phyloP scores from a whole-genome alignment of 2,888 invertebrate species.

The Caprella mutica region DNA sequence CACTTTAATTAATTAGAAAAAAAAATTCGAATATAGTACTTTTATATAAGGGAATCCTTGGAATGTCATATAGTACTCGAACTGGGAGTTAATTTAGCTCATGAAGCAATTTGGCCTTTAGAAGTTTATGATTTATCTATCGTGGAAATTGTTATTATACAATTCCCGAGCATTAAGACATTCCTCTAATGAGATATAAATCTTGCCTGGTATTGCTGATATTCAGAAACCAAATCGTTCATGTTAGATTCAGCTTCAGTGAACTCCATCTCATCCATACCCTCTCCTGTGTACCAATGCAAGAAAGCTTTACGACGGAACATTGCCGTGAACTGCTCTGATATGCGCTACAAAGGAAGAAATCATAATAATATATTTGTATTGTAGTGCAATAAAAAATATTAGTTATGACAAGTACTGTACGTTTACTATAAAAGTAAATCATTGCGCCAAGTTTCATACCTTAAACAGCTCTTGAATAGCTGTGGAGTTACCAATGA shows the following conservation, averaged over 20 bases:
- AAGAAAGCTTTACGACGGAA: constrained; percentile 50
- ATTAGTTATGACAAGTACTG: too few species aligned
- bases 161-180: too few species aligned
- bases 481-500: constrained; percentile 85
- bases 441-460: constrained; percentile 47
- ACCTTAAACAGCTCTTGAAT: constrained; percentile 83
- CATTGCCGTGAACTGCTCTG: constrained; percentile 47
- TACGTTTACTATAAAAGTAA: constrained; percentile 50
- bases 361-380: background rate
- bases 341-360: constrained; percentile 46
- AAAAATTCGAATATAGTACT: too few species aligned
- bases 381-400: background rate
- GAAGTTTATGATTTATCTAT: too few species aligned
- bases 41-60: too few species aligned
- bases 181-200: too few species aligned
- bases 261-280: constrained; percentile 48
- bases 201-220: constrained; percentile 42
- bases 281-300: constrained; percentile 51
- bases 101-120: too few species aligned
- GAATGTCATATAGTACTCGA: too few species aligned
- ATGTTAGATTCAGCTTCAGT: constrained; percentile 43
- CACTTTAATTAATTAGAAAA: too few species aligned
- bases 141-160: too few species aligned
- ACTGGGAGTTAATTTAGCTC: too few species aligned
- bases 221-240: constrained; percentile 46